phyloP scores from a whole-genome alignment of 2,113 vertebrate genomes.

The Sus scrofa region DNA sequence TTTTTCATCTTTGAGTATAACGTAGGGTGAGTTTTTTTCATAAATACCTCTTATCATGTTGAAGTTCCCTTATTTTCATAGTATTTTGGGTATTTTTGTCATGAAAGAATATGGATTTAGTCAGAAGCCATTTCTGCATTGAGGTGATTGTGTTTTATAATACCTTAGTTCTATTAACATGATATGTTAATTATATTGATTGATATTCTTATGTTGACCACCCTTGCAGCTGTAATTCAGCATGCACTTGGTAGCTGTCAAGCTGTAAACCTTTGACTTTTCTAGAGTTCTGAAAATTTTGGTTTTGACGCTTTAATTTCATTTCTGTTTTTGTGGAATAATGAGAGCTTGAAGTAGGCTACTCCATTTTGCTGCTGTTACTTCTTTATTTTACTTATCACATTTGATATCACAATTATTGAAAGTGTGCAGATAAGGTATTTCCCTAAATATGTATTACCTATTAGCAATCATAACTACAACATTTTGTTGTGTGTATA shows the following conservation, averaged over 20 bases:
- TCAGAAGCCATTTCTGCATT: background rate
- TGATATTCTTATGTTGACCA: background rate
- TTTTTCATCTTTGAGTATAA: background rate
- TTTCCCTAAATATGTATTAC: background rate
- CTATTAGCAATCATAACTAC: background rate
- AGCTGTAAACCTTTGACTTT: background rate
- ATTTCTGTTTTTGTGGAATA: background rate
- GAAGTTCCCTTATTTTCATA: background rate
- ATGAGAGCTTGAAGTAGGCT: background rate
- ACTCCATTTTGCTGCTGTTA: background rate
- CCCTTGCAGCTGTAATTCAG: background rate
- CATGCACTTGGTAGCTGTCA: background rate
- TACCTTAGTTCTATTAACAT: background rate
- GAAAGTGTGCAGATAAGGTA: background rate
- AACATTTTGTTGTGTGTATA: background rate
- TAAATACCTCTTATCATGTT: background rate
- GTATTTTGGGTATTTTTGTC: background rate
- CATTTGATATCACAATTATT: conserved; percentile 15
- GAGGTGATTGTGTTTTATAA: background rate
- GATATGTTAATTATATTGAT: background rate
- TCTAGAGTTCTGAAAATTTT: background rate
- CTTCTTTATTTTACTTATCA: background rate
- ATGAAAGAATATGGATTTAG: background rate
- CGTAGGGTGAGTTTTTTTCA: background rate
- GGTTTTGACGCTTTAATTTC: background rate